Evolutionary conservation across 2,888 invertebrate genomes (phyloP).

Genomic region (Diaphora mendica): DNA sequence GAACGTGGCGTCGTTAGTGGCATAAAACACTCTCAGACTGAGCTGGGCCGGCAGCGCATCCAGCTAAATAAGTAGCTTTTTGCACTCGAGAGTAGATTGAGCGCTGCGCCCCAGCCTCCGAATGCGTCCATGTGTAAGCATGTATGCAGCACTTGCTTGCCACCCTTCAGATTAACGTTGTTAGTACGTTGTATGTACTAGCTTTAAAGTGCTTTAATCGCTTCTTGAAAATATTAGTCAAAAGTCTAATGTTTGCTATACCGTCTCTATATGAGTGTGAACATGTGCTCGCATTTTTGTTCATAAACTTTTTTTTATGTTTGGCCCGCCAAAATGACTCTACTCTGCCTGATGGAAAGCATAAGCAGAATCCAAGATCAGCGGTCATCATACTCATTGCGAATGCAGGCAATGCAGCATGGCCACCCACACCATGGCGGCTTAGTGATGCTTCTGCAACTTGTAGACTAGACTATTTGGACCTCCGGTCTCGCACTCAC

Average conservation of each 20-base stretch:
- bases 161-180: constrained; percentile 5
- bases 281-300: too few relatives aligned
- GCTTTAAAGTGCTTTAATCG: constrained; percentile 1
- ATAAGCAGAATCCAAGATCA: too few relatives aligned
- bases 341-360: too few relatives aligned
- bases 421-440: too few relatives aligned
- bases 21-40: constrained; percentile 14
- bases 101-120: not conserved
- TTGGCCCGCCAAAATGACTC: too few relatives aligned
- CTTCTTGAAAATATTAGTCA: not conserved
- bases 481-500: too few relatives aligned
- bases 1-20: constrained; percentile 18
- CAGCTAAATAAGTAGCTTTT: constrained; percentile 32
- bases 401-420: too few relatives aligned
- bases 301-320: too few relatives aligned
- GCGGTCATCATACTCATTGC: too few relatives aligned
- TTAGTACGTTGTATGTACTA: not conserved
- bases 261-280: too few relatives aligned
- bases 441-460: too few relatives aligned
- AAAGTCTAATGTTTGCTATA: not conserved
- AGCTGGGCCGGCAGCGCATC: not conserved
- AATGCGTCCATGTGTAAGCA: not conserved
- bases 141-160: not conserved
- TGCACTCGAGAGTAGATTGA: constrained; percentile 12
- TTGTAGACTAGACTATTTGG: too few relatives aligned